phyloP scores from a whole-genome alignment of 2,888 invertebrate species.

The Drosophila acutilabella region DNA sequence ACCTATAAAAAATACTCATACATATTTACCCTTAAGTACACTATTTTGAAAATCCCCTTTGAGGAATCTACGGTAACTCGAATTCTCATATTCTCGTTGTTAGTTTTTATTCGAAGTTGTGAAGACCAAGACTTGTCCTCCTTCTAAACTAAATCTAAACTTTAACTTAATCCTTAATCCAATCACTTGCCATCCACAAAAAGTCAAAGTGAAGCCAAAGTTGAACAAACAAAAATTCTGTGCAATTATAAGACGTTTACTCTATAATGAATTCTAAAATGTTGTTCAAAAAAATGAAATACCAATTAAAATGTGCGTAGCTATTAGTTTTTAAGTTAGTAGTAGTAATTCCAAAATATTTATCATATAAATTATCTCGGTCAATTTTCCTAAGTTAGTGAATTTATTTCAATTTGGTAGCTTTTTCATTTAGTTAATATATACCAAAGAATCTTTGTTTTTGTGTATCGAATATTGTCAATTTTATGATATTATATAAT shows the following conservation, averaged over 20 bases:
- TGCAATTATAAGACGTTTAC: constrained; percentile 66
- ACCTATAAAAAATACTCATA: constrained; percentile 76
- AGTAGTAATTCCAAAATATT: constrained; percentile 33
- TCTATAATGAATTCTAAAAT: constrained; percentile 59
- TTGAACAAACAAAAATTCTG: constrained; percentile 62
- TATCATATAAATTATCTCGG: constrained; percentile 33
- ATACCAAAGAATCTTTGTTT: constrained; percentile 69
- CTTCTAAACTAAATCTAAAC: constrained; percentile 10
- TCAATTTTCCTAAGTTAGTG: constrained; percentile 59
- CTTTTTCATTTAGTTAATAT: constrained; percentile 58
- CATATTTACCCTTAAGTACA: constrained; percentile 63
- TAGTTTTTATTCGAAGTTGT: constrained; percentile 37
- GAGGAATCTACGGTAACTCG: constrained; percentile 60
- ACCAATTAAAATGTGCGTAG: constrained; percentile 40
- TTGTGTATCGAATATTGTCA: constrained; percentile 35
- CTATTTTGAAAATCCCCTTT: constrained; percentile 12
- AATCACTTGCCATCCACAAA: constrained; percentile 62
- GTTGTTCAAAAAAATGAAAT: constrained; percentile 63
- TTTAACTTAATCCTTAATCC: constrained; percentile 22
- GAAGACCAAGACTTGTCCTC: constrained; percentile 41
- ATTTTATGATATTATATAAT: constrained; percentile 52
- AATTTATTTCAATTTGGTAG: constrained; percentile 47
- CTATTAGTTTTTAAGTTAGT: constrained; percentile 57
- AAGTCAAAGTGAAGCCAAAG: constrained; percentile 75
- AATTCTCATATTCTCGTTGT: constrained; percentile 43